A percentile compares a stretch with the other conserved stretches of the same genome.
phyloP scores from a whole-genome alignment of 2,888 invertebrate genomes.

The Ophion ellenae region DNA sequence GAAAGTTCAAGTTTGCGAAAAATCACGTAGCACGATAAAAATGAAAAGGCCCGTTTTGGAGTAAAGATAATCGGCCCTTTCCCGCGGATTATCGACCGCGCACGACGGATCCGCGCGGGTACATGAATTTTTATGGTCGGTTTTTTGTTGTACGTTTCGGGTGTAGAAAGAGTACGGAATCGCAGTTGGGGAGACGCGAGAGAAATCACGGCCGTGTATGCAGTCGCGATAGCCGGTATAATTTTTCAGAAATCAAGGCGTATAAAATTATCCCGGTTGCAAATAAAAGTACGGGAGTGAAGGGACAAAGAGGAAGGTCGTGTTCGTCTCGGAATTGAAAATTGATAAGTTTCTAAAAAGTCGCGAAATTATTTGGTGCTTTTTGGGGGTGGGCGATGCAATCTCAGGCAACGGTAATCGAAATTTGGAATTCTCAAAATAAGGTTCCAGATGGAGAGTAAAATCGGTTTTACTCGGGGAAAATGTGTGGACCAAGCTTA shows the following conservation, averaged over 20 bases:
- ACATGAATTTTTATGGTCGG: neutral
- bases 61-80: neutral
- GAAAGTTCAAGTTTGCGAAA: conserved; percentile 58
- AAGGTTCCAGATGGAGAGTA: too few species aligned
- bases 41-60: neutral
- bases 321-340: neutral
- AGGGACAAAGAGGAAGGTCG: neutral
- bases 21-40: conserved; percentile 34
- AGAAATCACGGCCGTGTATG: neutral
- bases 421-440: neutral
- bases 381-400: neutral
- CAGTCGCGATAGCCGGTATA: neutral
- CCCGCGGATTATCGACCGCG: neutral
- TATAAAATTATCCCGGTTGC: neutral
- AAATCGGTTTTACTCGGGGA: too few species aligned
- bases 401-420: neutral
- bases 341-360: neutral
- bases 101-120: neutral
- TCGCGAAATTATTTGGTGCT: neutral
- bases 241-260: neutral
- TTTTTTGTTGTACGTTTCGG: neutral
- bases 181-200: neutral
- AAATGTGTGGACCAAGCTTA: too few species aligned
- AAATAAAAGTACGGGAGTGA: neutral
- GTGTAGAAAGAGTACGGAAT: neutral